Evolutionary conservation across 2,888 invertebrate species (phyloP).

Genomic region (Xylocampa areola): DNA sequence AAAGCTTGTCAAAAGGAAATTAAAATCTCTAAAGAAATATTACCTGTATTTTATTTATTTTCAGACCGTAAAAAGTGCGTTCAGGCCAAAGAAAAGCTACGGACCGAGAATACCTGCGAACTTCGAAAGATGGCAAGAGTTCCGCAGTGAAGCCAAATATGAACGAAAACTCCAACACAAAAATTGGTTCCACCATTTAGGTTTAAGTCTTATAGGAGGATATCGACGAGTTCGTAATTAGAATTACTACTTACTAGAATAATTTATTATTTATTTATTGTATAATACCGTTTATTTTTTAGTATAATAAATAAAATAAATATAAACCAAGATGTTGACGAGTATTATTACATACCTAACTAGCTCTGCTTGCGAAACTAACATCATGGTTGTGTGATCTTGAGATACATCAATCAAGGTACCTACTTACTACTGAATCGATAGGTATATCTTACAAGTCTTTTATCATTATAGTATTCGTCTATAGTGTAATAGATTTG

Average conservation of each 20-base stretch:
- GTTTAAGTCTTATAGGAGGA: slow-evolving; percentile 75
- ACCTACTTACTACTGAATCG: too few relatives aligned
- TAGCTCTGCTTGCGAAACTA: too few relatives aligned
- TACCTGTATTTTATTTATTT: slow-evolving; percentile 12
- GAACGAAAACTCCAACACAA: slow-evolving; percentile 73
- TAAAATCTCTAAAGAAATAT: neutral
- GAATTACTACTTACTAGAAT: slow-evolving; percentile 14
- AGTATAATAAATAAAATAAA: too few relatives aligned
- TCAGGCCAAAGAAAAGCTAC: slow-evolving; percentile 82
- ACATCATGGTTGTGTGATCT: too few relatives aligned
- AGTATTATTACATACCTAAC: too few relatives aligned
- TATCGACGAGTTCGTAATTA: slow-evolving; percentile 67
- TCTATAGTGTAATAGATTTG: too few relatives aligned
- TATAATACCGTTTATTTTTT: slow-evolving; percentile 30
- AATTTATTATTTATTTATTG: slow-evolving; percentile 43
- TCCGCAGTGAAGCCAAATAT: slow-evolving; percentile 83
- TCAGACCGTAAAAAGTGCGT: slow-evolving; percentile 82
- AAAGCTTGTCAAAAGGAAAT: neutral
- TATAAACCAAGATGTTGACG: too few relatives aligned
- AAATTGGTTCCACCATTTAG: slow-evolving; percentile 80
- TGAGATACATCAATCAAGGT: too few relatives aligned
- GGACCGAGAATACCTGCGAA: slow-evolving; percentile 88
- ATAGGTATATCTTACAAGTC: too few relatives aligned
- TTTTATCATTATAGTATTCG: too few relatives aligned
- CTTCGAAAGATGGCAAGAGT: slow-evolving; percentile 90